These are phyloP conservation scores for Typhlichthys subterraneus DNA, from an alignment of 2,797 vertebrate genomes.

Conservation along the genomic window DNA sequence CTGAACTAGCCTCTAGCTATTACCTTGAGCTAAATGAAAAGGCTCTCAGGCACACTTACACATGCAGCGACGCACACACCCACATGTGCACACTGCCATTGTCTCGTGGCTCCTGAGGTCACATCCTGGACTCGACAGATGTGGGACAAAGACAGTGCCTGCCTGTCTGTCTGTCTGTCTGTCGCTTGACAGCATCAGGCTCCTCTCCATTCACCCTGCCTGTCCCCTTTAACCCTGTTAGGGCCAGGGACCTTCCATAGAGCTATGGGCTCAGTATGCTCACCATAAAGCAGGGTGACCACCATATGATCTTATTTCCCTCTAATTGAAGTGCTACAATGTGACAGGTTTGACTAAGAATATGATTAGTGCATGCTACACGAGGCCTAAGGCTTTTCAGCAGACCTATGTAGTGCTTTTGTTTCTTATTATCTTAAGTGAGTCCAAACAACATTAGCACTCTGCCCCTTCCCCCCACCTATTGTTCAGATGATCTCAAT, in stretches of 20 bases:
- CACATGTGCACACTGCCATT: constrained; percentile 29
- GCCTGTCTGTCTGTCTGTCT: constrained; percentile 62
- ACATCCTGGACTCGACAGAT: constrained; percentile 56
- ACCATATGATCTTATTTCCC: background rate
- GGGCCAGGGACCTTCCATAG: constrained; percentile 30
- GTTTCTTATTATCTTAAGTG: background rate
- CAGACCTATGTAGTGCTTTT: background rate
- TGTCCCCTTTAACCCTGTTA: constrained; percentile 32
- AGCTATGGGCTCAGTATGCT: constrained; percentile 33
- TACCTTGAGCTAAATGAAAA: constrained; percentile 1
- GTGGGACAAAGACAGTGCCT: constrained; percentile 53
- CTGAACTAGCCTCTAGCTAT: constrained; percentile 7
- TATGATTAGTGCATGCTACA: constrained; percentile 6
- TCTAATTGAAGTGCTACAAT: background rate
- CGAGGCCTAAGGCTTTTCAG: background rate
- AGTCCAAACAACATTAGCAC: constrained; percentile 1
- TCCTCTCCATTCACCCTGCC: constrained; percentile 47
- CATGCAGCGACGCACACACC: constrained; percentile 10
- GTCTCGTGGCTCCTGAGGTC: constrained; percentile 30
- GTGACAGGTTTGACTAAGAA: constrained; percentile 2
- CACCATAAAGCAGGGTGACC: constrained; percentile 28
- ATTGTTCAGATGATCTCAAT: constrained; percentile 61
- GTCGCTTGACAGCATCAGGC: constrained; percentile 61
- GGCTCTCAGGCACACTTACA: constrained; percentile 2
- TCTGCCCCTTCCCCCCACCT: constrained; percentile 19